These are phyloP conservation scores for Protophormia terraenovae DNA, from an alignment of 2,888 invertebrate species.

Conservation along the genomic window DNA sequence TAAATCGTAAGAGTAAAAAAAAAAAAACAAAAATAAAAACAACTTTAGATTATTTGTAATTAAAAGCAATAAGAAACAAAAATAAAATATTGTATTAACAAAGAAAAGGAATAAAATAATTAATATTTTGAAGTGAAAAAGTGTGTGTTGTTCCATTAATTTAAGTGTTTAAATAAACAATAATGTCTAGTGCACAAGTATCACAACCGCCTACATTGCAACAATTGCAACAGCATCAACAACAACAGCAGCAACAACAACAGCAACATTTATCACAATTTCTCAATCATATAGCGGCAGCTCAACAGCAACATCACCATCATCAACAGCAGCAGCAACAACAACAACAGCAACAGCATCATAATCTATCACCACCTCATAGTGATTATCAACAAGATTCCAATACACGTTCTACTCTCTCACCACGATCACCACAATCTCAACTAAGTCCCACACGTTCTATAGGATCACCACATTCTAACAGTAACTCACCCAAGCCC, in stretches of 20 bases:
- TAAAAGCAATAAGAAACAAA: neutral
- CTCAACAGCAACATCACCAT: constrained; percentile 71
- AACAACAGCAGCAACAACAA: constrained; percentile 72
- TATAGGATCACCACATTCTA: constrained; percentile 71
- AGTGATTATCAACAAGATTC: constrained; percentile 77
- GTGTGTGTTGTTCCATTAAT: neutral
- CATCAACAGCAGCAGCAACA: constrained; percentile 69
- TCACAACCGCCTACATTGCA: constrained; percentile 76
- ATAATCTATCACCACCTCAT: constrained; percentile 68
- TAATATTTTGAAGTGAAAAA: constrained; percentile 1
- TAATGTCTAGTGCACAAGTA: constrained; percentile 81
- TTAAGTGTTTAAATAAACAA: constrained; percentile 64
- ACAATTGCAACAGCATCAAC: constrained; percentile 69
- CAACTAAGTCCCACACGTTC: constrained; percentile 71
- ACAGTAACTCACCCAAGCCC: constrained; percentile 74
- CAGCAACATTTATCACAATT: constrained; percentile 78
- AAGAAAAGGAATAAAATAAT: constrained; percentile 4
- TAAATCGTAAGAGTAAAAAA: no score
- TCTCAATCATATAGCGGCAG: constrained; percentile 77
- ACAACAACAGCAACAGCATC: constrained; percentile 69
- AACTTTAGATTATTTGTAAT: neutral
- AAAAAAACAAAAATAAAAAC: constrained; percentile 23
- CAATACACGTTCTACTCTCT: constrained; percentile 75
- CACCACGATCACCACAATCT: constrained; percentile 73
- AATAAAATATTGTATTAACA: neutral